Evolutionary conservation across 2,797 vertebrate species (phyloP).

Genomic region (Macroramphosus scolopax): DNA sequence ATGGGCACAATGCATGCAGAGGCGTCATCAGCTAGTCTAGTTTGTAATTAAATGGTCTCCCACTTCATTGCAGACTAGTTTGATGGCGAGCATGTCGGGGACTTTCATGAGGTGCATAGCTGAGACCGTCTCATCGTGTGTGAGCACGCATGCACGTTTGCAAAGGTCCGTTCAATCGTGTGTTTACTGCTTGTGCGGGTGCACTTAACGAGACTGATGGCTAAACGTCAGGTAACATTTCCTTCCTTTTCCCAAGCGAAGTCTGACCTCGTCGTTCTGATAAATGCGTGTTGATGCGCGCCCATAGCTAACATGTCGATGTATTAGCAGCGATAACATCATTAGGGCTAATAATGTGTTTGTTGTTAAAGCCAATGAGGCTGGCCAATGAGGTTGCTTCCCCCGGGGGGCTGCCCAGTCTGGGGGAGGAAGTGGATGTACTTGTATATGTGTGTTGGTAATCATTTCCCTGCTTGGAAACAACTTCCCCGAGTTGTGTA

Average conservation of each 20-base stretch:
- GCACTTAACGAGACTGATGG: conserved; percentile 10
- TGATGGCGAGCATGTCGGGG: conserved; percentile 39
- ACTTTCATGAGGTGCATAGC: conserved; percentile 36
- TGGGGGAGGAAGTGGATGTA: not conserved
- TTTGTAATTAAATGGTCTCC: conserved; percentile 48
- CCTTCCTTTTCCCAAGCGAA: conserved; percentile 30
- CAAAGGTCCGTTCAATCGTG: not conserved
- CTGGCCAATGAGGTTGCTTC: conserved; percentile 12
- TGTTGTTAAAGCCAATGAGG: conserved; percentile 66
- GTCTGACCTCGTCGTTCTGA: conserved; percentile 41
- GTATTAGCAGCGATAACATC: conserved; percentile 51
- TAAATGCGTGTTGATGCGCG: conserved; percentile 36
- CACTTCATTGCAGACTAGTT: conserved; percentile 34
- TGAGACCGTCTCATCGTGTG: conserved; percentile 27
- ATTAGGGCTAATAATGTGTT: conserved; percentile 71
- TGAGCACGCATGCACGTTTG: not conserved
- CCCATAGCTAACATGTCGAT: conserved; percentile 47
- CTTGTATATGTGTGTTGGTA: conserved; percentile 2
- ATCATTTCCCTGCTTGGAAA: conserved; percentile 8
- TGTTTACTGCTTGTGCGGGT: conserved; percentile 16
- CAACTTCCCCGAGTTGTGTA: conserved; percentile 24
- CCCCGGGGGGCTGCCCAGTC: conserved; percentile 21
- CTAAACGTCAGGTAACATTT: conserved; percentile 27
- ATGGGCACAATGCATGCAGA: conserved; percentile 13
- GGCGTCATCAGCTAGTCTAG: conserved; percentile 35